phyloP scores from a whole-genome alignment of 2,113 vertebrate genomes.

The Atherinomorus stipes region DNA sequence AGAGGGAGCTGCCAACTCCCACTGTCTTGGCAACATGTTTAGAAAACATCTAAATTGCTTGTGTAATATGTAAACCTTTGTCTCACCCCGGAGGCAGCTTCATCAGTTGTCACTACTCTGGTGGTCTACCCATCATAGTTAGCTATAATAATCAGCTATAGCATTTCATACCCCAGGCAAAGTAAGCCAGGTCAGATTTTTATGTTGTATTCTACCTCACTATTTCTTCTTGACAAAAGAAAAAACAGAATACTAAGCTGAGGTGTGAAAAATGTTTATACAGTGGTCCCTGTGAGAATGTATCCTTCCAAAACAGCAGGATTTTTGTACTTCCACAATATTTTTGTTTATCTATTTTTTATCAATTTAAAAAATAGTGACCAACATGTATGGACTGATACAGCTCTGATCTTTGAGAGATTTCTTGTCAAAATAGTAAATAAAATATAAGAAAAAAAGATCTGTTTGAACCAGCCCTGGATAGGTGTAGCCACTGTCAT shows the following conservation, averaged over 20 bases:
- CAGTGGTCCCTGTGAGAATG: conserved; percentile 42
- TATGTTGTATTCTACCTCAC: conserved; percentile 58
- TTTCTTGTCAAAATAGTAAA: conserved; percentile 49
- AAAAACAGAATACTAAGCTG: conserved; percentile 65
- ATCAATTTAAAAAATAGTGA: neutral
- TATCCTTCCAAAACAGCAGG: conserved; percentile 30
- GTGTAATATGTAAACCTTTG: conserved; percentile 99
- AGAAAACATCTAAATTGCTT: conserved; percentile 99
- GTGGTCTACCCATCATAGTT: conserved; percentile 94
- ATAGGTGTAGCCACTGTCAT: conserved; percentile 55
- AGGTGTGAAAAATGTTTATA: conserved; percentile 69
- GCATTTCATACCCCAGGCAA: conserved; percentile 83
- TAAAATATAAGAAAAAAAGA: conserved; percentile 44
- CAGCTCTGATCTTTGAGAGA: conserved; percentile 28
- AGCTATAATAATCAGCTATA: conserved; percentile 90
- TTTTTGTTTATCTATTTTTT: neutral
- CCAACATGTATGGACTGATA: conserved; percentile 5
- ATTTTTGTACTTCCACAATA: neutral
- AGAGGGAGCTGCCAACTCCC: conserved; percentile 90
- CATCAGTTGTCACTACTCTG: conserved; percentile 94
- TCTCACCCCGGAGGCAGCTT: conserved; percentile 92
- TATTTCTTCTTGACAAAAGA: conserved; percentile 77
- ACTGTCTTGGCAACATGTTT: conserved; percentile 99
- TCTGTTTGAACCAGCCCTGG: conserved; percentile 25
- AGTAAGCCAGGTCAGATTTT: conserved; percentile 77